phyloP scores from a whole-genome alignment of 2,797 vertebrate species.

The Galago senegalensis region DNA sequence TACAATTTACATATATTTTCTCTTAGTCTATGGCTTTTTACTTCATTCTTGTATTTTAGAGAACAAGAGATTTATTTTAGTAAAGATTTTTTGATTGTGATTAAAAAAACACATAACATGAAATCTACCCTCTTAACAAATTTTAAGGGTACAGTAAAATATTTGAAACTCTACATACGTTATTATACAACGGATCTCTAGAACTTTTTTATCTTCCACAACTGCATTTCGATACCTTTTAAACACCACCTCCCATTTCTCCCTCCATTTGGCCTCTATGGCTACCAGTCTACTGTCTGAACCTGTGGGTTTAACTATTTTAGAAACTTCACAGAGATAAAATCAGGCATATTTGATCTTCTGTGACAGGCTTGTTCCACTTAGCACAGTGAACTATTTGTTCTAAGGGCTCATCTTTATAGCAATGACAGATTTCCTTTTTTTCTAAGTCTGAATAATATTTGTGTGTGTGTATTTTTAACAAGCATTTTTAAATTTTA shows the following conservation, averaged over 20 bases:
- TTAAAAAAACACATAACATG: no score
- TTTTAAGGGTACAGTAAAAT: not conserved
- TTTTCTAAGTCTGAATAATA: no score
- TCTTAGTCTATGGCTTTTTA: no score
- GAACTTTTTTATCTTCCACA: not conserved
- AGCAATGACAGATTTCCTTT: not conserved
- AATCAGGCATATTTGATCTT: not conserved
- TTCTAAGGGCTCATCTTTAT: no score
- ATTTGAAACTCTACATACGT: not conserved
- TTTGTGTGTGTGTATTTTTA: not conserved
- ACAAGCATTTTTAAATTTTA: not conserved
- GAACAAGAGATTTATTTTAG: no score
- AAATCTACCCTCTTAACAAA: no score
- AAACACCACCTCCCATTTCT: not conserved
- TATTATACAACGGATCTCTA: not conserved
- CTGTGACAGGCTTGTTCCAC: not conserved
- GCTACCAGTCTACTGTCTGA: not conserved
- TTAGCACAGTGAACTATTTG: not conserved
- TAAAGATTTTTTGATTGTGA: no score
- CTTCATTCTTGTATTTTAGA: no score
- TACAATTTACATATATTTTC: no score
- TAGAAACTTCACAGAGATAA: rapidly evolving
- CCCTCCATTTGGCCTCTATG: no score
- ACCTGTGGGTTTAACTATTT: no score
- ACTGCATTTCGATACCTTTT: not conserved